These are phyloP conservation scores for Austrolebias charrua DNA, from an alignment of 2,797 vertebrate genomes.

Conservation along the genomic window DNA sequence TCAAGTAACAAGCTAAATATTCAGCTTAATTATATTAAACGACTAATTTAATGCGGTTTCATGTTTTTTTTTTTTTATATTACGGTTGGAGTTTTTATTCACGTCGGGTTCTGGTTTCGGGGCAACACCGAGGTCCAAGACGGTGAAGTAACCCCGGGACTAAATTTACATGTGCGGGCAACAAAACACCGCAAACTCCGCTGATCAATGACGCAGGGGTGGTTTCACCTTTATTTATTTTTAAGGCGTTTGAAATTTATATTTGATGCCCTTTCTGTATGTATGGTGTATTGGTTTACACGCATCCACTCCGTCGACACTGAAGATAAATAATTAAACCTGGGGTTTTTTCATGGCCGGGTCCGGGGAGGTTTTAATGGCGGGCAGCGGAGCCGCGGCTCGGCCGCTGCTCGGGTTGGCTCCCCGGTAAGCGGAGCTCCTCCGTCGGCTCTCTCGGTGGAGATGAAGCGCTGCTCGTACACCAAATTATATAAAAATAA, in stretches of 20 bases:
- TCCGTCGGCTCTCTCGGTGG: slow-evolving; percentile 32
- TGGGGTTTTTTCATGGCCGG: slow-evolving; percentile 14
- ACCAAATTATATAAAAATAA: slow-evolving; percentile 20
- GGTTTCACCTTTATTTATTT: slow-evolving; percentile 73
- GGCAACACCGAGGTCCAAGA: slow-evolving; percentile 47
- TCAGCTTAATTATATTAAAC: too few species aligned
- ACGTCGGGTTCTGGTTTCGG: slow-evolving; percentile 39
- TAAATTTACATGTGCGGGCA: slow-evolving; percentile 48
- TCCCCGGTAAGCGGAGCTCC: slow-evolving; percentile 58
- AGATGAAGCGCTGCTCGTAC: too few species aligned
- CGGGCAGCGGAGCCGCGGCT: slow-evolving; percentile 32
- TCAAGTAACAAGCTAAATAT: too few species aligned
- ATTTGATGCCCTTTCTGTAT: slow-evolving; percentile 73
- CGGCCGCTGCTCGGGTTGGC: slow-evolving; percentile 35
- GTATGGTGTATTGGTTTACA: slow-evolving; percentile 70
- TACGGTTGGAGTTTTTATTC: background rate
- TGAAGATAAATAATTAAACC: background rate
- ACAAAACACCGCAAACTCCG: slow-evolving; percentile 55
- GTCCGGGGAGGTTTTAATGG: slow-evolving; percentile 11
- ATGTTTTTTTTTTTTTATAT: too few species aligned
- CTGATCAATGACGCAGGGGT: slow-evolving; percentile 62
- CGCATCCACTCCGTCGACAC: slow-evolving; percentile 9
- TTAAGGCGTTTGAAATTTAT: slow-evolving; percentile 76
- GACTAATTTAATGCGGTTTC: too few species aligned
- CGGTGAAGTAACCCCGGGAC: slow-evolving; percentile 29